Conservation (phyloP, 2,888 invertebrate genomes). For the Nipponacmea schrenckii region DNA sequence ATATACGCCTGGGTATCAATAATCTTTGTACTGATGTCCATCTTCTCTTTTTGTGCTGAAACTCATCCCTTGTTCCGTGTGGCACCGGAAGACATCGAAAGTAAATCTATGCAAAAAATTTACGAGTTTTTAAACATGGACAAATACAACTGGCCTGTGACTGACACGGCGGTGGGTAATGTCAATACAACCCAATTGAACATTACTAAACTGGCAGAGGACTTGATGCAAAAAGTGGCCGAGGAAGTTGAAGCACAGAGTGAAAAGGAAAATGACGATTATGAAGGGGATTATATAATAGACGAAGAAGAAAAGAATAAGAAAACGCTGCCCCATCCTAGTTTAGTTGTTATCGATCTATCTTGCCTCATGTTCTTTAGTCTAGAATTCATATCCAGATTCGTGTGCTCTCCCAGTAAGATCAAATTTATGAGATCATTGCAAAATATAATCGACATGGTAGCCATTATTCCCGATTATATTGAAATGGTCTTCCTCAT, state of each 20-base stretch:
- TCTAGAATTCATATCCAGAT: constrained; percentile 57
- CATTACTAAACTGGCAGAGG: constrained; percentile 35
- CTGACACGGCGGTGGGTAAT: constrained; percentile 29
- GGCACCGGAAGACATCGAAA: constrained; percentile 26
- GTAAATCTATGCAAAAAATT: constrained; percentile 22
- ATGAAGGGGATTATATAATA: constrained; percentile 8
- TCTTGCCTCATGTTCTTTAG: constrained; percentile 60
- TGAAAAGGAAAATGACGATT: not conserved
- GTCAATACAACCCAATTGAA: constrained; percentile 29
- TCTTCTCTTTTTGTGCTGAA: constrained; percentile 62
- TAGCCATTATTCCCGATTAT: constrained; percentile 62
- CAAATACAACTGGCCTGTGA: constrained; percentile 10
- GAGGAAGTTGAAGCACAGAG: not conserved
- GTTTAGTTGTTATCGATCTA: constrained; percentile 57
- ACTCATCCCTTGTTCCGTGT: constrained; percentile 57
- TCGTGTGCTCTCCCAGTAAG: constrained; percentile 59
- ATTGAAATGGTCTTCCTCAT: constrained; percentile 53
- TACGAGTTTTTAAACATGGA: constrained; percentile 38
- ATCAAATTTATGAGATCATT: constrained; percentile 54
- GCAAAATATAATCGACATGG: constrained; percentile 61
- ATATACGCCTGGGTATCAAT: constrained; percentile 61
- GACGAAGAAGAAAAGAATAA: constrained; percentile 1
- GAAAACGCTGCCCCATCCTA: constrained; percentile 47
- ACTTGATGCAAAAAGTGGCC: not conserved
- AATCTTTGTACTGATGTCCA: constrained; percentile 59